Base-by-base conservation (phyloP, 2,888 invertebrate species). In the Drosophila limbata region DNA sequence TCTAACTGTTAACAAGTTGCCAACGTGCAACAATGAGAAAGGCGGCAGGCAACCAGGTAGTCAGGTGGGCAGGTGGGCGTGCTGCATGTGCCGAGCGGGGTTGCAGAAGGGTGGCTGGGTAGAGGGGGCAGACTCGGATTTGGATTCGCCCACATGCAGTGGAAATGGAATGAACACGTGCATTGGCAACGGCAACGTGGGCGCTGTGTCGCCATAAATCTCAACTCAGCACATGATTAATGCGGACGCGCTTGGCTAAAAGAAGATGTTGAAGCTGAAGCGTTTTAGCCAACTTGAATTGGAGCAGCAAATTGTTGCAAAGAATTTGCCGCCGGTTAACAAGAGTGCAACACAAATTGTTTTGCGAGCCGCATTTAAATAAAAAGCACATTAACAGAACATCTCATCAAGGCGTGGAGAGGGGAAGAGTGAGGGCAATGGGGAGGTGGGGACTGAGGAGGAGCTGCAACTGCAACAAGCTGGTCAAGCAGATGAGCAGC, bases 231-330 rank as follows among this genome's bases (percentile, higher is more conserved):
- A 63, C 81, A 74, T 86, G 87, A 83, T 86, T 81, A 79, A 83
- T 83, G 87, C 57, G 74, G 70, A 75, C 50, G 71, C 78, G 78
- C 74, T 81, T 74, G 79, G 81, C 69, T 69, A 69, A 63, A 80
- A 47, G 69, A 61, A 40, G 53, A 33, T 42, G 50, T 60, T 50
- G 35, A 39, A 28, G 39, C 47, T 9, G n/a, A 35, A 57, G 35
- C 55, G n/a, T 33, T 48, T 50, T 3, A n/a, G 50, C 50, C 44
- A 13, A 17, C 37, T 80, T 84, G 87, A 84, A 84, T 84, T 84
- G 84, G 84, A 84, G 84, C 84, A 87, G 87, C 84, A 84, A 84
- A 87, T 84, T 82, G 84, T 84, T 87, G 87, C 84, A 87, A 82
- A 84, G 84, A 84, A 84, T 76, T 73, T 51, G 80, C 82, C 84